Percentiles rank a stretch among this genome's conserved stretches.
Evolutionary conservation across 2,888 invertebrate genomes (phyloP).

Genomic region (Plebejus melissa): DNA sequence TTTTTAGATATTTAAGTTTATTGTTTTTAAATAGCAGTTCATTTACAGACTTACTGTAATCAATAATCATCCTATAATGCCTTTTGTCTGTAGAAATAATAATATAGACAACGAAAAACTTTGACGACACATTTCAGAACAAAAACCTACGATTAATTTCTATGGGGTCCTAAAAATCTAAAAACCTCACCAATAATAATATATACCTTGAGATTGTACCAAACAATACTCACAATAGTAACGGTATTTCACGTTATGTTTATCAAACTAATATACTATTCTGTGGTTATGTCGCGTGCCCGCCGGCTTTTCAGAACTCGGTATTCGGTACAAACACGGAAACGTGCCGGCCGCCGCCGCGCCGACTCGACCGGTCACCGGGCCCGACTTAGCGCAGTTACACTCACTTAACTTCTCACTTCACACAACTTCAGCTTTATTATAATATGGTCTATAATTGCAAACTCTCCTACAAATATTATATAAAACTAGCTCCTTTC

Average conservation of each 20-base stretch:
- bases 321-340: background rate
- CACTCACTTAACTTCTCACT: background rate
- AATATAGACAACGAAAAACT: too few relatives aligned
- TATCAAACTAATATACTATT: too few relatives aligned
- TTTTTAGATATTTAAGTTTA: too few relatives aligned
- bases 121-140: too few relatives aligned
- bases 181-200: background rate
- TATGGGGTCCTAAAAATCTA: background rate
- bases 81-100: too few relatives aligned
- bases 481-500: background rate
- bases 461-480: background rate
- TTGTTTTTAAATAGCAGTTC: too few relatives aligned
- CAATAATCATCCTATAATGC: too few relatives aligned
- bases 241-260: background rate
- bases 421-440: background rate
- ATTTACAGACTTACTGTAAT: too few relatives aligned
- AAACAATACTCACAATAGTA: background rate
- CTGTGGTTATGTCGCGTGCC: slow-evolving; percentile 1
- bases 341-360: slow-evolving; percentile 5
- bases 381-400: background rate
- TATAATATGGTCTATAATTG: background rate
- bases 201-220: too few relatives aligned
- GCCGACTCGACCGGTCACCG: background rate
- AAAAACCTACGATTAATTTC: too few relatives aligned
- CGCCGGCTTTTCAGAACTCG: background rate